Conservation (phyloP, 2,888 invertebrate species). For the Hedychridium roseum region DNA sequence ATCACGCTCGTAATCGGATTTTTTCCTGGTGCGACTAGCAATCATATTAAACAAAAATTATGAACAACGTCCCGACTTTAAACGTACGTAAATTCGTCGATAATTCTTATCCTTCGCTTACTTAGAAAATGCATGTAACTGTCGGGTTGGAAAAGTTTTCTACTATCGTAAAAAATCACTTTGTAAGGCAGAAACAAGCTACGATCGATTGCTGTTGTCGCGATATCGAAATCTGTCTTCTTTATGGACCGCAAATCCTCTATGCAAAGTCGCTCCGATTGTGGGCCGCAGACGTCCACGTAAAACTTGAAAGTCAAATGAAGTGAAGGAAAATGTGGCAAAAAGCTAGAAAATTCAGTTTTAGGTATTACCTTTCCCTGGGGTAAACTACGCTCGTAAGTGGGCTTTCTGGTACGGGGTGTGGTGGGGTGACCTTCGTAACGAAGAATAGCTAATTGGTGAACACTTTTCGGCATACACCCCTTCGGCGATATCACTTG, state of each 20-base stretch:
- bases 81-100: too few relatives aligned
- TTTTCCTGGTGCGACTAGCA: conserved; percentile 5
- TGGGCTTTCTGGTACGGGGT: neutral
- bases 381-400: conserved; percentile 3
- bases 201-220: conserved; percentile 80
- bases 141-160: conserved; percentile 3
- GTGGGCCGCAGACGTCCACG: conserved; percentile 2
- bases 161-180: conserved; percentile 60
- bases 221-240: conserved; percentile 73
- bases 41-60: neutral
- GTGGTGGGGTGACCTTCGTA: conserved; percentile 11
- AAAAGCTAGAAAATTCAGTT: too few relatives aligned
- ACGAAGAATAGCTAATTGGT: conserved; percentile 31
- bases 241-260: conserved; percentile 73
- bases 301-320: conserved; percentile 8
- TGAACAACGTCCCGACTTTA: too few relatives aligned
- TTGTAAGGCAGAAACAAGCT: conserved; percentile 84
- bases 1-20: neutral
- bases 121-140: conserved; percentile 9
- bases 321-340: too few relatives aligned
- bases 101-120: neutral
- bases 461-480: conserved; percentile 16
- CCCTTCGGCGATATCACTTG: conserved; percentile 24
- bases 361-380: conserved; percentile 15
- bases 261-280: conserved; percentile 68